These are phyloP conservation scores for Hyles vespertilio DNA, from an alignment of 1,140 invertebrate species.

Conservation along the genomic window DNA sequence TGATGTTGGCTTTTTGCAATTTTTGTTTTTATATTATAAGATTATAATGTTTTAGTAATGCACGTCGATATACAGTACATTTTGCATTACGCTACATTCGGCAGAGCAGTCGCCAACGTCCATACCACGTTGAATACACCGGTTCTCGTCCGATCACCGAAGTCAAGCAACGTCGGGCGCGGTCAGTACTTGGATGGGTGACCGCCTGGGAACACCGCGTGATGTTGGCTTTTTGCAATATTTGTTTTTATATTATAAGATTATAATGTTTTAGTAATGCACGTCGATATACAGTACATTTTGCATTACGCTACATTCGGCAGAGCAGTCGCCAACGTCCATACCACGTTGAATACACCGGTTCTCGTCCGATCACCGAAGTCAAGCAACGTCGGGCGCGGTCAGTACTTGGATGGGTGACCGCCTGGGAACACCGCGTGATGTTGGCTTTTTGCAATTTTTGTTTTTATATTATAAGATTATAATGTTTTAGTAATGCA, in stretches of 20 bases:
- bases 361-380: constrained; percentile 30
- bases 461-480: too few relatives aligned
- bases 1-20: constrained; percentile 21
- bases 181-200: constrained; percentile 28
- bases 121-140: constrained; percentile 26
- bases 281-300: too few relatives aligned
- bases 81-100: too few relatives aligned
- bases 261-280: too few relatives aligned
- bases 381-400: constrained; percentile 27
- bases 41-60: too few relatives aligned
- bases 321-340: constrained; percentile 9
- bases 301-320: too few relatives aligned
- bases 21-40: too few relatives aligned
- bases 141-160: constrained; percentile 30
- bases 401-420: constrained; percentile 29
- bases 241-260: too few relatives aligned
- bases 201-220: constrained; percentile 27
- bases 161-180: constrained; percentile 28
- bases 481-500: too few relatives aligned
- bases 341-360: constrained; percentile 27
- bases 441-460: constrained; percentile 18
- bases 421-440: constrained; percentile 27
- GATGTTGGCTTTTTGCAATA: constrained; percentile 19
- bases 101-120: constrained; percentile 7
- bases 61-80: too few relatives aligned